Base-by-base conservation (phyloP, 2,888 invertebrate species). In the Rhamnusium bicolor region DNA sequence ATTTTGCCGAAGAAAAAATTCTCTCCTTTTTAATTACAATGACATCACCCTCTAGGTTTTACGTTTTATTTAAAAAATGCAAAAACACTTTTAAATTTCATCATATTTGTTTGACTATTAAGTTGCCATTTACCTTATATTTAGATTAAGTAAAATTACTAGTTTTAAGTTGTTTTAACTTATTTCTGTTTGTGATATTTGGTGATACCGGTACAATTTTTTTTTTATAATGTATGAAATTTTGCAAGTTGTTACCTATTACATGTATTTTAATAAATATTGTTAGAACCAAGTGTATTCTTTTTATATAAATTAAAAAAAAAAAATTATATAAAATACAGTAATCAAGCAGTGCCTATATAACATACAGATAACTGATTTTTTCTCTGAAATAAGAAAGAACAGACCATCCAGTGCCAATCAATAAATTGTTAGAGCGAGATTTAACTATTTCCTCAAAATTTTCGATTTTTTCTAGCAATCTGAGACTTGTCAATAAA, bases 191-290 rank as follows among this genome's bases (percentile, higher is more conserved):
- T 65, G 53, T 53, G 24, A 32, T 65, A 53, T 54, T 63, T 63
- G 24, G n/a, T 24, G 27, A 21, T 63, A 49, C 21, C 14, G 16
- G 12, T 65, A 21, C 8, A n/a, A n/a, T n/a, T n/a, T n/a, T 51
- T 46, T 12, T 49, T 46, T 53, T 65, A 53, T 51, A 51, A 32
- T 65, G 18, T 32, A 65, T 19, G 10, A 65, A 53, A 65, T 53
- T 62, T 69, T 69, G 62, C 62, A 49, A 69, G 62, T 69, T 69
- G 69, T 69, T 69, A 62, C 24, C 53, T 69, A 61, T 60, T 62
- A 62, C 46, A 51, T 47, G 60, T 69, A 69, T 69, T 69, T 69
- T 69, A 69, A 61, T 69, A 69, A 69, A 69, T 62, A 69, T 69
- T 69, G 69, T 69, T 69, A 69, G 69, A 69, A 68, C 14, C 24